Base-by-base conservation (phyloP, 2,888 invertebrate species). In the Perizoma flavofasciatum region DNA sequence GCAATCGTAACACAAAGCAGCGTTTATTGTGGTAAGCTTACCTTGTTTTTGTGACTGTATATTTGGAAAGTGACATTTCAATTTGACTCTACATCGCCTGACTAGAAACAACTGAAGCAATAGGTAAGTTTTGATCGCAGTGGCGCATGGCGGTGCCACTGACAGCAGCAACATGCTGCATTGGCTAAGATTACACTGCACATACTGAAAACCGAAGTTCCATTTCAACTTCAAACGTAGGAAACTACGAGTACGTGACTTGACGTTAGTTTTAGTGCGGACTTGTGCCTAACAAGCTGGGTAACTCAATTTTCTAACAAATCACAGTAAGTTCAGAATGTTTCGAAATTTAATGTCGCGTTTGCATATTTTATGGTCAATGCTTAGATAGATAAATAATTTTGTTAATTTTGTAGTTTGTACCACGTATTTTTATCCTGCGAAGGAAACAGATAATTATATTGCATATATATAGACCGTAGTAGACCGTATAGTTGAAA, bases 31-130 rank as follows among this genome's bases (percentile, higher is more conserved):
- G 56, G 50, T 10, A 56, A 11, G 37, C n/a, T 49, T 6, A 49
- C 49, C 60, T 60, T 8, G 68, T 41, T 68, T 63, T 60, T 59
- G 70, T 70, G 73, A 79, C 41, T 7, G 41, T 22, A 77, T 74
- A 75, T 82, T 79, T 79, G 74, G 77, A 70, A 79, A 72, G 72
- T 86, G 88, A 86, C 88, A 78, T 86, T 88, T 83, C 86, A 86
- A 88, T 89, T 86, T 82, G 77, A 83, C 78, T 86, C 82, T 80
- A 82, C 82, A 76, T 77, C 77, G 79, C 78, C 78, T 67, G 73
- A 77, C 71, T 76, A 67, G 62, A 51, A 68, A 61, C 69, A 66
- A 51, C 68, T 68, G 68, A 65, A 67, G 68, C 65, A 72, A 68
- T 71, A 65, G 70, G 63, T 67, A 72, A 76, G 72, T 73, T 81